phyloP scores from a whole-genome alignment of 2,888 invertebrate genomes.

The Stenichneumon culpator region DNA sequence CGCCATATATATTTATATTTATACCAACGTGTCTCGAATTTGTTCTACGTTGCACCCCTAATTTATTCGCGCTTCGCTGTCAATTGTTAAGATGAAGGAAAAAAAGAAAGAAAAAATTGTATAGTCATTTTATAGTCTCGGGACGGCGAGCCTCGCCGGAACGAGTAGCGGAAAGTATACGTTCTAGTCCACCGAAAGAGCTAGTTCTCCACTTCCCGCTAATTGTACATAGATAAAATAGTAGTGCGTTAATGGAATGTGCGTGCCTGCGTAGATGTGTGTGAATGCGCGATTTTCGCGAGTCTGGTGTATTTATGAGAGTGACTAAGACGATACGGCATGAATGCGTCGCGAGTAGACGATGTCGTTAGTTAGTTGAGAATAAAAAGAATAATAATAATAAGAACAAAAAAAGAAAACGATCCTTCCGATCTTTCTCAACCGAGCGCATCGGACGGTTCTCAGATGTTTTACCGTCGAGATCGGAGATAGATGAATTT shows the following conservation, averaged over 20 bases:
- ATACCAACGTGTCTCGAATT: constrained; percentile 7
- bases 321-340: constrained; percentile 38
- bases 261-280: constrained; percentile 51
- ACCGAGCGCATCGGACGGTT: not conserved
- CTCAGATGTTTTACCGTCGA: not conserved
- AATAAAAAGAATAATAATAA: constrained; percentile 13
- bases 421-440: constrained; percentile 23
- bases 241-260: constrained; percentile 31
- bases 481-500: constrained; percentile 37
- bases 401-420: constrained; percentile 13
- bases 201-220: constrained; percentile 60
- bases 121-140: constrained; percentile 65
- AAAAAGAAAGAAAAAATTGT: constrained; percentile 21
- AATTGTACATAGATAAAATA: constrained; percentile 62
- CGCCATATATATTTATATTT: constrained; percentile 71
- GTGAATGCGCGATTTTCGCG: constrained; percentile 42
- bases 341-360: constrained; percentile 45
- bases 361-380: constrained; percentile 32
- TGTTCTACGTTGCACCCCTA: constrained; percentile 26
- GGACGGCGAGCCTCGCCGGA: constrained; percentile 3
- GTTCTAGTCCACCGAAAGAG: constrained; percentile 73
- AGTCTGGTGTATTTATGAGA: constrained; percentile 64
- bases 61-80: constrained; percentile 67
- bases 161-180: constrained; percentile 61
- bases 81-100: constrained; percentile 26